Evolutionary conservation across 2,888 invertebrate species (phyloP).

Genomic region (Gortyna flavago): DNA sequence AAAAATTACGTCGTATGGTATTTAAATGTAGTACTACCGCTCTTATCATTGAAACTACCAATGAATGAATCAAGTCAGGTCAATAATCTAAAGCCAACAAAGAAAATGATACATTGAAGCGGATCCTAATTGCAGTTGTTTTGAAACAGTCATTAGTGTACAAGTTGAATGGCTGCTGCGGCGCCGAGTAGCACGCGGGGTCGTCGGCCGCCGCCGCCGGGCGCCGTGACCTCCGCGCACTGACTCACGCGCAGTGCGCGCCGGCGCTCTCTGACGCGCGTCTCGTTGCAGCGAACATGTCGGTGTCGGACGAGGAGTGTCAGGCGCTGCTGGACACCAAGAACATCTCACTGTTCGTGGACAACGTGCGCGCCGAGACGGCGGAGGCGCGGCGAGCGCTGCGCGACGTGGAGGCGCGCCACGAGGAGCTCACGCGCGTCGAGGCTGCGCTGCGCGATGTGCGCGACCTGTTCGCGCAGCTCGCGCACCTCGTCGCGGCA

Average conservation of each 20-base stretch:
- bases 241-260: conserved; percentile 12
- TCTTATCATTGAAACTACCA: background rate
- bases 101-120: conserved; percentile 21
- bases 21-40: background rate
- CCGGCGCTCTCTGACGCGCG: background rate
- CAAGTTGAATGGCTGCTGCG: conserved; percentile 46
- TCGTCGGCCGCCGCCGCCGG: conserved; percentile 26
- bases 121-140: conserved; percentile 47
- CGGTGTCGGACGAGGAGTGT: conserved; percentile 87
- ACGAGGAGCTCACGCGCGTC: conserved; percentile 94
- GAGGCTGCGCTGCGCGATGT: conserved; percentile 95
- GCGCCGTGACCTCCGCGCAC: conserved; percentile 10
- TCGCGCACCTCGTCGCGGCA: conserved; percentile 94
- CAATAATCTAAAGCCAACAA: conserved; percentile 12
- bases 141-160: conserved; percentile 27
- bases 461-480: conserved; percentile 95
- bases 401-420: conserved; percentile 95
- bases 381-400: conserved; percentile 93
- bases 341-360: conserved; percentile 85
- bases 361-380: conserved; percentile 93
- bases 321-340: conserved; percentile 83
- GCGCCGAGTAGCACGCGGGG: conserved; percentile 29
- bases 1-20: background rate
- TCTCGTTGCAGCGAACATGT: conserved; percentile 80
- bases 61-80: conserved; percentile 7